These are phyloP conservation scores for Urosaurus nigricauda DNA, from an alignment of 2,797 vertebrate species.

Conservation along the genomic window DNA sequence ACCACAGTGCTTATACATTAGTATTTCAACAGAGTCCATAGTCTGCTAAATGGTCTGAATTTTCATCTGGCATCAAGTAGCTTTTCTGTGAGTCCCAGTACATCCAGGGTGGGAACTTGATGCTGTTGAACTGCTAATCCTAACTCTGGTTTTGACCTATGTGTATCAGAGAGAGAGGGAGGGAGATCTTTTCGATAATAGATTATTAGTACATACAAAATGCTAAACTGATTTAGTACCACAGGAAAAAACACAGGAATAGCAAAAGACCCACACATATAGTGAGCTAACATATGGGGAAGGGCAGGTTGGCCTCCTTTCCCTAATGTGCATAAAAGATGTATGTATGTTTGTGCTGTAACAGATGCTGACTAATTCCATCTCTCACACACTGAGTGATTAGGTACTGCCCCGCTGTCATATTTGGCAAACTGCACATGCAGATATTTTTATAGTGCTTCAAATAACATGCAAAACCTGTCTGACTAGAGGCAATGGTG, in stretches of 20 bases:
- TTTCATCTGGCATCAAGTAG: constrained; percentile 18
- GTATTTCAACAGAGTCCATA: neutral
- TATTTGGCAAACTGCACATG: neutral
- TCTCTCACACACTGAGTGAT: neutral
- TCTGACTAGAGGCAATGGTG: neutral
- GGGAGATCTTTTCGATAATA: neutral
- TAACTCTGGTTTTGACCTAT: neutral
- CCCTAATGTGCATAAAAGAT: neutral
- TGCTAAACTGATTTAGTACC: neutral
- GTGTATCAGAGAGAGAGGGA: neutral
- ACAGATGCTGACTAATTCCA: too few species aligned
- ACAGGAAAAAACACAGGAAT: neutral
- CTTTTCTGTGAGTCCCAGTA: neutral
- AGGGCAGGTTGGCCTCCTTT: neutral
- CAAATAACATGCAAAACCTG: neutral
- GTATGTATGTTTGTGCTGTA: neutral
- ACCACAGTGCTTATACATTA: neutral
- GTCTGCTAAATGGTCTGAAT: neutral
- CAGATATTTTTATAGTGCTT: neutral
- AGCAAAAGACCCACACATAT: neutral
- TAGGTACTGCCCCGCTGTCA: neutral
- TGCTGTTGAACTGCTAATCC: too few species aligned
- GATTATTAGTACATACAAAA: neutral
- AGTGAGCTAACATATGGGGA: neutral
- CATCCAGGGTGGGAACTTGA: too few species aligned